A percentile compares a stretch with the other conserved stretches of the same genome.
These are phyloP conservation scores for Trialeurodes vaporariorum DNA, from an alignment of 1,140 invertebrate species.

Conservation along the genomic window DNA sequence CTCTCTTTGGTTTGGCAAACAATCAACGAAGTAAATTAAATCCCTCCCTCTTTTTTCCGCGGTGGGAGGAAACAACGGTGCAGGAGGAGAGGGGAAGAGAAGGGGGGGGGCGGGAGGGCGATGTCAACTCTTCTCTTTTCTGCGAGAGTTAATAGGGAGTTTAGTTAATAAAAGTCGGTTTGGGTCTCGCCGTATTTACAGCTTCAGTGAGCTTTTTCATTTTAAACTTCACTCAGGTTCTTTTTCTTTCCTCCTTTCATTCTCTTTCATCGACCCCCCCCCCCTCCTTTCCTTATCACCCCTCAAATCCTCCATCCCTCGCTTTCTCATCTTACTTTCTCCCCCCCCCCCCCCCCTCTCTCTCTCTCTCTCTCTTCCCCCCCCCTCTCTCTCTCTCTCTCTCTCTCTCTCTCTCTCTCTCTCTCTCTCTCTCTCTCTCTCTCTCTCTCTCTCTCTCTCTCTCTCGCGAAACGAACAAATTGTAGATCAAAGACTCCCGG, in stretches of 20 bases:
- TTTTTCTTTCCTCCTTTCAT: too few relatives aligned
- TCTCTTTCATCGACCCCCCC: too few relatives aligned
- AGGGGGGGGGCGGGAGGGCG: not conserved
- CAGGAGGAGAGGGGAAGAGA: too few relatives aligned
- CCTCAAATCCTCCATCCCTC: too few relatives aligned
- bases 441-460: conserved; percentile 23
- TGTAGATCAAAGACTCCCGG: conserved; percentile 2
- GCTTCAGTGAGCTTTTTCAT: conserved; percentile 1
- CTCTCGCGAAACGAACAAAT: not conserved
- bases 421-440: conserved; percentile 20
- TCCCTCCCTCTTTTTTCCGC: too few relatives aligned
- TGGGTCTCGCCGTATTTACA: not conserved
- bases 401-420: conserved; percentile 10
- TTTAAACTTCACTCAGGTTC: conserved; percentile 23
- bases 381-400: conserved; percentile 25
- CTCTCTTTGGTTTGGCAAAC: not conserved
- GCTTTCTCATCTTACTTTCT: too few relatives aligned
- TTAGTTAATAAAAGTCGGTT: not conserved
- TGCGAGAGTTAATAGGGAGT: not conserved
- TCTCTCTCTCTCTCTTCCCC: conserved; percentile 21
- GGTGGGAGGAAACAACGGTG: too few relatives aligned
- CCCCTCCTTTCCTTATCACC: too few relatives aligned
- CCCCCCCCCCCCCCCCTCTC: conserved; percentile 20
- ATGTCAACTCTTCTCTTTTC: conserved; percentile 3
- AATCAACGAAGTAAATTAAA: conserved; percentile 2